These are phyloP conservation scores for Corythornis vintsioides DNA, from an alignment of 2,113 vertebrate genomes.

Conservation along the genomic window DNA sequence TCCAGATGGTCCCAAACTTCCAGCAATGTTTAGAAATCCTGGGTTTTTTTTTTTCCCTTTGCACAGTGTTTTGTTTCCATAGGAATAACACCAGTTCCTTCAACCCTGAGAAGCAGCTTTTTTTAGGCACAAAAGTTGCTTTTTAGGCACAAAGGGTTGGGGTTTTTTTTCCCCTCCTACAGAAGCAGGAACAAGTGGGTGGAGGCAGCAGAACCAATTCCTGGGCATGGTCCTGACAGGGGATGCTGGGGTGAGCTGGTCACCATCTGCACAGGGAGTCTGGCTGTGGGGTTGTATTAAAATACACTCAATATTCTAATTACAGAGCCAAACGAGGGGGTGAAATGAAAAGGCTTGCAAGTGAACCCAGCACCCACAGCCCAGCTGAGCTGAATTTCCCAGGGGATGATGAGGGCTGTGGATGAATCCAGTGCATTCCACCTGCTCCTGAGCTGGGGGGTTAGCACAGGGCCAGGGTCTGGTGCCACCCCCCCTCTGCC, in stretches of 20 bases:
- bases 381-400: background rate
- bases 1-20: background rate
- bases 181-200: background rate
- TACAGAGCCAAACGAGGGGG: background rate
- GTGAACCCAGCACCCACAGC: background rate
- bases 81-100: background rate
- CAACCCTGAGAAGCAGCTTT: background rate
- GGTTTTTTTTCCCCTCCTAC: background rate
- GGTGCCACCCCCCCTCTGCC: background rate
- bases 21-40: fast-evolving
- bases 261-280: background rate
- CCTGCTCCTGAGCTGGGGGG: background rate
- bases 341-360: background rate
- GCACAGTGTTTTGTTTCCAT: background rate
- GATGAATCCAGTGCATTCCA: background rate
- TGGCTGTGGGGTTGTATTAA: background rate
- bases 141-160: background rate
- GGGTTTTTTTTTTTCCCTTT: background rate
- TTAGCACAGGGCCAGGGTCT: background rate
- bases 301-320: background rate
- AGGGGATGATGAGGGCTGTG: background rate
- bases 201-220: background rate
- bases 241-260: background rate
- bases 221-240: background rate
- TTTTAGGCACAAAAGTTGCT: background rate